Conservation (phyloP, 2,888 invertebrate species). For the Chrysotoxum bicinctum region DNA sequence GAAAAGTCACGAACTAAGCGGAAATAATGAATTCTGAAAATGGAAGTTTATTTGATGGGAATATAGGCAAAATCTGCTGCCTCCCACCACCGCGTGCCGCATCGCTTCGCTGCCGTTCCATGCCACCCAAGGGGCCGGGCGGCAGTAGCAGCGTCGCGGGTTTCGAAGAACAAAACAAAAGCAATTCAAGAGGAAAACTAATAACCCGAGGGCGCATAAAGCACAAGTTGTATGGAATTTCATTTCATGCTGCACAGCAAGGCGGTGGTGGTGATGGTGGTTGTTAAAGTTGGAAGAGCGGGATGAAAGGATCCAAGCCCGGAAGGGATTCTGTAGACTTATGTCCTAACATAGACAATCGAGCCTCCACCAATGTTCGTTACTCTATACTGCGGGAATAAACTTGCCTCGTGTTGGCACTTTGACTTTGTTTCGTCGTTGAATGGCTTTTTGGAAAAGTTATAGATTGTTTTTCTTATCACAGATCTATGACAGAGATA, state of each 20-base stretch:
- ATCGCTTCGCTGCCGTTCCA: neutral
- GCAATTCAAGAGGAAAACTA: constrained; percentile 71
- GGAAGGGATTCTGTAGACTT: constrained; percentile 48
- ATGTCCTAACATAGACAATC: constrained; percentile 24
- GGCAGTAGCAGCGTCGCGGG: neutral
- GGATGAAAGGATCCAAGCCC: constrained; percentile 33
- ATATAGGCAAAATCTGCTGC: constrained; percentile 50
- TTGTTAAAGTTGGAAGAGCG: neutral
- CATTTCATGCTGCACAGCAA: constrained; percentile 43
- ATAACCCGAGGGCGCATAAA: constrained; percentile 70
- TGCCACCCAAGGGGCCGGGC: neutral
- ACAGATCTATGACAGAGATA: constrained; percentile 47
- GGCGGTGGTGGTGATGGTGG: neutral
- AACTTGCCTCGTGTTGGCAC: constrained; percentile 37
- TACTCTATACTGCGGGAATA: neutral
- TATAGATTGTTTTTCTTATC: constrained; percentile 51
- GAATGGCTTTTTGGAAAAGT: constrained; percentile 36
- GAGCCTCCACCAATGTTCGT: neutral
- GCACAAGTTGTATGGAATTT: constrained; percentile 66
- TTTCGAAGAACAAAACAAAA: constrained; percentile 57
- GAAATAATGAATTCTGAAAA: constrained; percentile 73
- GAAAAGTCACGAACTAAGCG: constrained; percentile 72
- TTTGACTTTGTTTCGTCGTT: constrained; percentile 40
- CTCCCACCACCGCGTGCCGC: constrained; percentile 7
- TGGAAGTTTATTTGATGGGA: constrained; percentile 72